Conservation (phyloP, 2,797 vertebrate genomes). For the Megaceryle alcyon region DNA sequence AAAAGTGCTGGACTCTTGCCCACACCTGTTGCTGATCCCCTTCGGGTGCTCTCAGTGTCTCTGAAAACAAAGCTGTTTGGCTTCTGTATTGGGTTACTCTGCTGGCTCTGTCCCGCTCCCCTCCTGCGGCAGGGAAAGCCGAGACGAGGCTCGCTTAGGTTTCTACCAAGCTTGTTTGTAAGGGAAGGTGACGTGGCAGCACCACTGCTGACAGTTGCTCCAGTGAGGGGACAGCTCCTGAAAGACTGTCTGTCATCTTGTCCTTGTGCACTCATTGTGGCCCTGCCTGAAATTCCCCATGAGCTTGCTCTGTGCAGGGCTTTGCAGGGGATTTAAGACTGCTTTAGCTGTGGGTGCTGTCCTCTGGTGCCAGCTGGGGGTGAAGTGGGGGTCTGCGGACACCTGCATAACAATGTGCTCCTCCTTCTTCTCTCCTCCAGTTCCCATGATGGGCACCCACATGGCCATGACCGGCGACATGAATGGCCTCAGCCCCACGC, state of each 20-base stretch:
- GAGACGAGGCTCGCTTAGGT: neutral
- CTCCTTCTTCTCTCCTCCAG: constrained; percentile 82
- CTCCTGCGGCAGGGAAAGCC: neutral
- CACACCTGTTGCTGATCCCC: constrained; percentile 54
- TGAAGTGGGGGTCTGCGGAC: accelerated
- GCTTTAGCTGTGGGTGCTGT: neutral
- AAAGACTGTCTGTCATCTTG: neutral
- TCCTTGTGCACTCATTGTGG: neutral
- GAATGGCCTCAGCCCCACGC: constrained; percentile 96
- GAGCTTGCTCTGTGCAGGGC: accelerated
- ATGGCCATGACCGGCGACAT: constrained; percentile 96
- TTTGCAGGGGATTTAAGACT: neutral
- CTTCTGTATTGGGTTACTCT: constrained; percentile 54
- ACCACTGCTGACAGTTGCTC: neutral
- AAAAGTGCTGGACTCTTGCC: constrained; percentile 25
- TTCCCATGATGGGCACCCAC: constrained; percentile 97
- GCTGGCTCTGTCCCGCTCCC: constrained; percentile 7
- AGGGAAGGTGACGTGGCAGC: accelerated
- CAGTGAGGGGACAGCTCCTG: neutral
- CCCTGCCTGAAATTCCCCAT: neutral
- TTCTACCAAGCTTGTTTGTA: neutral
- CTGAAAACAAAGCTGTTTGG: constrained; percentile 61
- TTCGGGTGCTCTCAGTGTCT: neutral
- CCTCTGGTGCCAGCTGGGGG: neutral
- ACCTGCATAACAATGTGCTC: constrained; percentile 60